phyloP scores from a whole-genome alignment of 2,797 vertebrate genomes.

The Hippoglossus hippoglossus region DNA sequence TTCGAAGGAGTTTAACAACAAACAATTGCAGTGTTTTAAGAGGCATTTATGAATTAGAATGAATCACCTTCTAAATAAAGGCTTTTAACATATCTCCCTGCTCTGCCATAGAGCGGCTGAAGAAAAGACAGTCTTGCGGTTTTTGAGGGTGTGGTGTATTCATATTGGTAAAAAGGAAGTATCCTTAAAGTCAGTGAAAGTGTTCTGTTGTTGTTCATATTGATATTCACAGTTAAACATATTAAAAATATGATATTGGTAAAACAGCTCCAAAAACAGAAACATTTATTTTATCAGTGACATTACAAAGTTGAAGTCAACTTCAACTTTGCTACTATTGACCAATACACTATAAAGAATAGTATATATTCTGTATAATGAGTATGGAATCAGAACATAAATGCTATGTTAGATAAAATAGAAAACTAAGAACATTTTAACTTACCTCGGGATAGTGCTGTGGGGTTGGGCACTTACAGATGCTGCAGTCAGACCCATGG shows the following conservation, averaged over 20 bases:
- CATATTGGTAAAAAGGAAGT: background rate
- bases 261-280: too few species aligned
- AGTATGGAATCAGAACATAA: background rate
- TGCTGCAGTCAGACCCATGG: constrained; percentile 78
- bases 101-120: background rate
- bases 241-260: too few species aligned
- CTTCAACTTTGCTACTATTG: background rate
- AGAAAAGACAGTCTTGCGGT: background rate
- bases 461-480: constrained; percentile 76
- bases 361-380: background rate
- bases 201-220: background rate
- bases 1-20: too few species aligned
- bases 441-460: constrained; percentile 71
- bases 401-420: background rate
- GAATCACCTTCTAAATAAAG: too few species aligned
- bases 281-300: too few species aligned
- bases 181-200: too few species aligned
- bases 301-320: too few species aligned
- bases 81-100: too few species aligned
- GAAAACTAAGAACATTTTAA: background rate
- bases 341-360: background rate
- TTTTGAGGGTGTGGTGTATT: background rate
- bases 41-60: too few species aligned
- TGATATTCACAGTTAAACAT: too few species aligned
- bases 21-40: too few species aligned